Evolutionary conservation across 2,113 vertebrate genomes (phyloP).

Genomic region (Phasianus colchicus): DNA sequence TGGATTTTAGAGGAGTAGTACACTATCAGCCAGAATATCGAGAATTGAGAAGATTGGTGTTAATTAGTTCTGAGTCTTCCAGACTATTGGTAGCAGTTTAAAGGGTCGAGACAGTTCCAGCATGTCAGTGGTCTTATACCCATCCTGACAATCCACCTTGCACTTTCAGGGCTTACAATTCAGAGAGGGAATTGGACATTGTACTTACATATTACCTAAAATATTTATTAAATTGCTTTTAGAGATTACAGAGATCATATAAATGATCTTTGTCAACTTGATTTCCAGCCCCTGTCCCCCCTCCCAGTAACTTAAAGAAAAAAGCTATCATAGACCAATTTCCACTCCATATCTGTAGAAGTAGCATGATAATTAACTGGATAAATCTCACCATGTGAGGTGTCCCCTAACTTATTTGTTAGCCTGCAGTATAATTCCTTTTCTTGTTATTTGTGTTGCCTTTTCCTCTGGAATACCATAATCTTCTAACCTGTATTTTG

Average conservation of each 20-base stretch:
- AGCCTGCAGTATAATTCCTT: background rate
- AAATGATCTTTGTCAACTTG: background rate
- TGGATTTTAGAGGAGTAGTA: background rate
- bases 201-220: background rate
- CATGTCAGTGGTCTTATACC: background rate
- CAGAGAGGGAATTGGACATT: slow-evolving; percentile 16
- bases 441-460: background rate
- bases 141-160: background rate
- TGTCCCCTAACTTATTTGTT: background rate
- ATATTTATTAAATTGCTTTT: background rate
- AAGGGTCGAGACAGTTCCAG: background rate
- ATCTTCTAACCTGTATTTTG: background rate
- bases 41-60: background rate
- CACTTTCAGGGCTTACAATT: background rate
- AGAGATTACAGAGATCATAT: background rate
- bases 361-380: background rate
- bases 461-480: background rate
- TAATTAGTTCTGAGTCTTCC: background rate
- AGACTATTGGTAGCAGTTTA: background rate
- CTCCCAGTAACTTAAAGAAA: background rate
- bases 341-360: background rate
- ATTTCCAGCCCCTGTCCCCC: background rate
- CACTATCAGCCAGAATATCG: background rate
- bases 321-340: background rate
- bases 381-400: background rate